Base-by-base conservation (phyloP, 2,888 invertebrate species). In the Blastobasis adustella region DNA sequence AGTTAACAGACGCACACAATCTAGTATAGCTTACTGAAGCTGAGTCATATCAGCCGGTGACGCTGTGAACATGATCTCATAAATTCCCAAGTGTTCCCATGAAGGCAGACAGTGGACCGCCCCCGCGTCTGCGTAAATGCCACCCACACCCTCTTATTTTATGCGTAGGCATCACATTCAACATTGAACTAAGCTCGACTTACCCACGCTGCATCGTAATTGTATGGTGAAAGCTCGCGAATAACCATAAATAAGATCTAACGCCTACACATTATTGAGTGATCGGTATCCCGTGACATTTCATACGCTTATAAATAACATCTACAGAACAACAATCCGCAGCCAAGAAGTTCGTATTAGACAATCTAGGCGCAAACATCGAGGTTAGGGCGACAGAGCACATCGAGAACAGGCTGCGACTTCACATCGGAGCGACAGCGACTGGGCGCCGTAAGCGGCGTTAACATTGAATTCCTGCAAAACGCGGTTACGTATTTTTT, bases 81-180 rank as follows among this genome's bases (percentile, higher is more conserved):
- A 57, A 48, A 53, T 53, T 54, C 54, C 55, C 53, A 57, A 61
- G 54, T 54, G 57, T 61, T 62, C 55, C 67, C 58, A 64, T 66
- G 61, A 65, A 67, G 58, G 54, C 62, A 71, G 67, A 66, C 65
- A 61, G 60, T 56, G 56, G 49, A 62, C 60, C 77, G 71, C 79
- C 77, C 71, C 69, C 76, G 61, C 68, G 61, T 67, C 65, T 71
- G 56, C 64, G 67, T 63, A 76, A 79, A 79, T 74, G 73, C 66
- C 77, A 72, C 63, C 65, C 69, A 73, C 63, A 42, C 68, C 67
- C 63, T 69, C 68, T 73, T 73, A 76, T 75, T 68, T 72, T 66
- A 69, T 71, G 69, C 71, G 71, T 70, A 71, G 75, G 73, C 65
- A 64, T 70, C 64, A 60, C 58, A 23, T 23, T 23, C 23, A 23